Evolutionary conservation across 2,888 invertebrate genomes (phyloP).

Genomic region (Sesia bembeciformis): DNA sequence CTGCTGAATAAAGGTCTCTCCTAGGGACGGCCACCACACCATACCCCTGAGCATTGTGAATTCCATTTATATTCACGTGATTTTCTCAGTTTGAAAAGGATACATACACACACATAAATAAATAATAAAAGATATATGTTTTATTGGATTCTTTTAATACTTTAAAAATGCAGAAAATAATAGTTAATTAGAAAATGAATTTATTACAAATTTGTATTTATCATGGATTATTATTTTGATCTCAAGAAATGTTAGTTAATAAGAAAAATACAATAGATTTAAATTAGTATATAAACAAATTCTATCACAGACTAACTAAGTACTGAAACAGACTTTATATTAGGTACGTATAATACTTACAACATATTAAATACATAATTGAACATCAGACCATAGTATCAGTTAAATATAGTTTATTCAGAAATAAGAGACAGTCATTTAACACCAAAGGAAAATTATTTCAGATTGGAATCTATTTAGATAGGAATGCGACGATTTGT

Average conservation of each 20-base stretch:
- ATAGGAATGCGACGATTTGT: conserved; percentile 63
- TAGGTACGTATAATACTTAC: conserved; percentile 30
- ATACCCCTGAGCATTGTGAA: no score
- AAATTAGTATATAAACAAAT: conserved; percentile 15
- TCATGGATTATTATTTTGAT: not conserved
- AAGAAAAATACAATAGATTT: conserved; percentile 18
- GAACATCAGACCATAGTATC: not conserved
- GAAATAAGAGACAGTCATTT: not conserved
- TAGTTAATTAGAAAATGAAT: conserved; percentile 44
- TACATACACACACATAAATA: no score
- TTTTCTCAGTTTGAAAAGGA: no score
- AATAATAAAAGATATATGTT: no score
- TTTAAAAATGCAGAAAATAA: conserved; percentile 65
- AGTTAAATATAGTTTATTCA: not conserved
- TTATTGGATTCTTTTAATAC: conserved; percentile 55
- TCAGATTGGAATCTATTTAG: conserved; percentile 37
- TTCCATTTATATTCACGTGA: no score
- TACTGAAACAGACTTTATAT: conserved; percentile 7
- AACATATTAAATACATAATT: not conserved
- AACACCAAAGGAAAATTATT: conserved; percentile 1
- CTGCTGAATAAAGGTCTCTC: no score
- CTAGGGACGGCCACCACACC: no score
- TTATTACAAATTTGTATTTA: conserved; percentile 72
- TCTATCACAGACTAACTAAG: conserved; percentile 56
- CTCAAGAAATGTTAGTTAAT: not conserved